These are phyloP conservation scores for Uloborus diversus DNA, from an alignment of 1,140 invertebrate species.

Conservation along the genomic window DNA sequence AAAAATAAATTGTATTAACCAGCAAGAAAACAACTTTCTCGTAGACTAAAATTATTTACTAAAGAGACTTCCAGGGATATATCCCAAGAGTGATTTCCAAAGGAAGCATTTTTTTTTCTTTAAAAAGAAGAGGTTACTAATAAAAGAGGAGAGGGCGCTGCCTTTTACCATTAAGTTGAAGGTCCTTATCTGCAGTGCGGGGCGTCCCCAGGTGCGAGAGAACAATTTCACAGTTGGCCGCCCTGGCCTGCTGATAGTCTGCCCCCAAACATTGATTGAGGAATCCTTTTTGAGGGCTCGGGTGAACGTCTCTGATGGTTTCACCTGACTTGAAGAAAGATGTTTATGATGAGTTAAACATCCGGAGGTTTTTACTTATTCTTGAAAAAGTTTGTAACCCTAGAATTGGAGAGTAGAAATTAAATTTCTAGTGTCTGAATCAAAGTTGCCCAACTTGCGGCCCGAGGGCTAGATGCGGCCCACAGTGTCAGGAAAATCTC, in stretches of 20 bases:
- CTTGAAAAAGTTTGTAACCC: too few species aligned
- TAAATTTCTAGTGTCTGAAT: too few species aligned
- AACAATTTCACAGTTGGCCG: conserved; percentile 56
- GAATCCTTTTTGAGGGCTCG: too few species aligned
- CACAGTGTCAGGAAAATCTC: too few species aligned
- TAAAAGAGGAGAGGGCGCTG: conserved; percentile 31
- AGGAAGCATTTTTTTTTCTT: too few species aligned
- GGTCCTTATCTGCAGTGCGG: conserved; percentile 7
- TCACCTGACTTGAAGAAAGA: conserved; percentile 31
- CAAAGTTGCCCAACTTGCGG: too few species aligned
- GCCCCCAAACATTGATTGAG: conserved; percentile 10
- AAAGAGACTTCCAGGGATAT: neutral
- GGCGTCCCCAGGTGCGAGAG: conserved; percentile 40
- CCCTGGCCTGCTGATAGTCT: conserved; percentile 24
- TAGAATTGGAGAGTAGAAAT: too few species aligned
- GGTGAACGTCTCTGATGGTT: conserved; percentile 18
- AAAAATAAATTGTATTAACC: neutral
- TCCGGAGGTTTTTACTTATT: too few species aligned
- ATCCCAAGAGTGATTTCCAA: too few species aligned
- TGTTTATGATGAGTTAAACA: too few species aligned
- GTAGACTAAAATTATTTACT: conserved; percentile 55
- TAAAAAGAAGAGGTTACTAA: conserved; percentile 51
- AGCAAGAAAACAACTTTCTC: neutral
- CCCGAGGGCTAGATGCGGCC: too few species aligned
- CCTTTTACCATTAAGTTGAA: conserved; percentile 48